Evolutionary conservation across 2,113 vertebrate species (phyloP).

Genomic region (Lepisosteus osseus): DNA sequence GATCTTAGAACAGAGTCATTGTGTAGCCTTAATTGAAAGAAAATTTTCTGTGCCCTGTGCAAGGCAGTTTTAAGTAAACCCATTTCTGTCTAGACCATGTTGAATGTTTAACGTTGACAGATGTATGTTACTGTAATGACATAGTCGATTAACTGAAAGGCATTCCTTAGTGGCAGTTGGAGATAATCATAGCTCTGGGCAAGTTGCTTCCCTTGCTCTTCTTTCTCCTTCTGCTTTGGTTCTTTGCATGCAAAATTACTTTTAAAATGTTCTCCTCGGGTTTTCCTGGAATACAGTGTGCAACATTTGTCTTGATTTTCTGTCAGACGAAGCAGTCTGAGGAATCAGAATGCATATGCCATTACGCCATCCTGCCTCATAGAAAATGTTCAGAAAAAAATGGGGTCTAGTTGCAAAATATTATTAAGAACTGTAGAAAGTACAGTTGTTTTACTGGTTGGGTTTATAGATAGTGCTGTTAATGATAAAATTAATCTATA

Average conservation of each 20-base stretch:
- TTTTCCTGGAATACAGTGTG: conserved; percentile 58
- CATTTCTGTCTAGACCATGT: conserved; percentile 53
- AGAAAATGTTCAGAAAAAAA: conserved; percentile 32
- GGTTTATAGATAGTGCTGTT: conserved; percentile 51
- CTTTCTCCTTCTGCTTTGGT: conserved; percentile 70
- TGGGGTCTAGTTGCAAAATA: conserved; percentile 57
- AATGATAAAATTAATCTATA: conserved; percentile 58
- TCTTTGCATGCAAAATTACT: conserved; percentile 66
- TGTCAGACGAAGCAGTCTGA: conserved; percentile 40
- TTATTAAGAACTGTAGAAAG: conserved; percentile 30
- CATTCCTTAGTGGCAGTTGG: conserved; percentile 62
- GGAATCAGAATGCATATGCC: conserved; percentile 44
- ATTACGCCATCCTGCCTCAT: conserved; percentile 74
- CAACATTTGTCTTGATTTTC: conserved; percentile 53
- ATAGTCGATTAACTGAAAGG: conserved; percentile 54
- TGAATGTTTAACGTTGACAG: conserved; percentile 45
- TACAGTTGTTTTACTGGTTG: conserved; percentile 45
- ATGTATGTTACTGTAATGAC: conserved; percentile 49
- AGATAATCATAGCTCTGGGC: conserved; percentile 71
- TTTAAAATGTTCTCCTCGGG: conserved; percentile 34
- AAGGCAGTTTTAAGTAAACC: conserved; percentile 46
- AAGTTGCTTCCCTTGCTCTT: conserved; percentile 77
- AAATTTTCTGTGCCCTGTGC: not conserved
- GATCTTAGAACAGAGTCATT: too few species aligned
- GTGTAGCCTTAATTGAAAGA: too few species aligned